phyloP scores from a whole-genome alignment of 2,888 invertebrate genomes.

The Stegophylla sp. region DNA sequence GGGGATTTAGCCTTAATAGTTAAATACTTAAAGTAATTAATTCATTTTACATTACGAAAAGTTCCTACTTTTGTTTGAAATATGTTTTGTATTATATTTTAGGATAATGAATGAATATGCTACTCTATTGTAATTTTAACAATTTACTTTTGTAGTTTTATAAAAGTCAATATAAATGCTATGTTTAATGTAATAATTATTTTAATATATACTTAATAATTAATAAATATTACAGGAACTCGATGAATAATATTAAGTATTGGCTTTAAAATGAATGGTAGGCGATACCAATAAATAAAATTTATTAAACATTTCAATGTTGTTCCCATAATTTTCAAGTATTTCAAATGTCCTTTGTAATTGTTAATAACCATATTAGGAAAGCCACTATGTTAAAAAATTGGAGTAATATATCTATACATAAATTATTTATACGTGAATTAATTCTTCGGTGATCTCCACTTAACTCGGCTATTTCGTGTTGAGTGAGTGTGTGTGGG shows the following conservation, averaged over 20 bases:
- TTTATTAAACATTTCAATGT: background rate
- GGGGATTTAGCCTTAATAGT: too few species aligned
- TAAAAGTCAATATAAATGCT: too few species aligned
- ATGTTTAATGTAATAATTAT: too few species aligned
- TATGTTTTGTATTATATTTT: too few species aligned
- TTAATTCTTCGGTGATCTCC: background rate
- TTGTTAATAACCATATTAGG: background rate
- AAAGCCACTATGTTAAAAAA: background rate
- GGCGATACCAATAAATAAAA: background rate
- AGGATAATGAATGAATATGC: too few species aligned
- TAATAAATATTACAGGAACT: too few species aligned
- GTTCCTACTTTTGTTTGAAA: too few species aligned
- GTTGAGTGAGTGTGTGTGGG: constrained; percentile 14
- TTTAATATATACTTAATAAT: too few species aligned
- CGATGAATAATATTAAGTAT: background rate
- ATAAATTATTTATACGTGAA: background rate
- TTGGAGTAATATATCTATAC: constrained; percentile 5
- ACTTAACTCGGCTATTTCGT: background rate
- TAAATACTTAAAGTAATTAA: too few species aligned
- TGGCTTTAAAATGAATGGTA: background rate
- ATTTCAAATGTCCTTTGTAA: background rate
- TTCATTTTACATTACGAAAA: too few species aligned
- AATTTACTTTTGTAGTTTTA: too few species aligned
- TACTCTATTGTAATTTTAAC: too few species aligned
- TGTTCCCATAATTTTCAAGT: background rate